A percentile compares a stretch with the other conserved stretches of the same genome.
phyloP scores from a whole-genome alignment of 2,113 vertebrate genomes.

The Falcunculus frontatus region DNA sequence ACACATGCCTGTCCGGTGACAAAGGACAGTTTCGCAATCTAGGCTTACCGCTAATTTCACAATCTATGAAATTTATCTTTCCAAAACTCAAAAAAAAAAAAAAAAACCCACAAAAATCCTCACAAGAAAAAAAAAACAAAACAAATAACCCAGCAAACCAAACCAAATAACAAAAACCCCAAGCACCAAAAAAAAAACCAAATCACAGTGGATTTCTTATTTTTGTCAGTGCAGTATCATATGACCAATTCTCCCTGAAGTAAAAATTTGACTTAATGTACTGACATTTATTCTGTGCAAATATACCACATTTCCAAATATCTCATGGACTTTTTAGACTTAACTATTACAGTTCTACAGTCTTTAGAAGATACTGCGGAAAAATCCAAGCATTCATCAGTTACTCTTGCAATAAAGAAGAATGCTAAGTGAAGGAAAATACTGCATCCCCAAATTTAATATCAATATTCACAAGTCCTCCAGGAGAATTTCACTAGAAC shows the following conservation, averaged over 20 bases:
- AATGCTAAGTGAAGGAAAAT: neutral
- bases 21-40: neutral
- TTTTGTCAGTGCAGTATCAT: neutral
- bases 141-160: neutral
- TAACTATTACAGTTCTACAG: neutral
- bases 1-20: neutral
- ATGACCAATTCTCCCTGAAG: neutral
- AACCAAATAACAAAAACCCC: neutral
- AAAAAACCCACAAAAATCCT: neutral
- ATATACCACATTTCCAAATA: neutral
- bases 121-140: neutral
- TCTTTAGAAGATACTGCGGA: neutral
- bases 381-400: neutral
- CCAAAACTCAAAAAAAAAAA: neutral
- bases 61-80: neutral
- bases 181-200: accelerated
- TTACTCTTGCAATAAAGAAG: neutral
- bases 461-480: neutral
- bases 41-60: neutral
- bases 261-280: neutral
- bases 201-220: neutral
- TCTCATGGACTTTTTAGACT: neutral
- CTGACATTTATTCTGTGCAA: neutral
- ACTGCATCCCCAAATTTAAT: neutral
- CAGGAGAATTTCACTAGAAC: neutral